Evolutionary conservation across 2,888 invertebrate species (phyloP).

Genomic region (Cordilura impudica): DNA sequence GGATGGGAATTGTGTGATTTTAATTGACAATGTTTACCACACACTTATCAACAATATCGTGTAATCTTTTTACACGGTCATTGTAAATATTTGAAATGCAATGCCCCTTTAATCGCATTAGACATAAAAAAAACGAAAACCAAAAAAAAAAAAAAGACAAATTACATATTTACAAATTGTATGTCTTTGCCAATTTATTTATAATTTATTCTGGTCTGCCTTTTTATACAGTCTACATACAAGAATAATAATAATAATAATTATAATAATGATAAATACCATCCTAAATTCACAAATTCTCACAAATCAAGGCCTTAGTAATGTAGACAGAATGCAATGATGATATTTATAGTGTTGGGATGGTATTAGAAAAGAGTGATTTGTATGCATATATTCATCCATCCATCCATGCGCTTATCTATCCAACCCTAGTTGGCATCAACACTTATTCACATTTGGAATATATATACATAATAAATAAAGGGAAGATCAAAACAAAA

Average conservation of each 20-base stretch:
- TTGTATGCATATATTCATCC: not conserved
- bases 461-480: too few relatives aligned
- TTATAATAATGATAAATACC: too few relatives aligned
- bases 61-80: slow-evolving; percentile 58
- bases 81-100: slow-evolving; percentile 58
- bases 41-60: slow-evolving; percentile 12
- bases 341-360: too few relatives aligned
- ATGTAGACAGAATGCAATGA: slow-evolving; percentile 1
- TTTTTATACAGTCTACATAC: slow-evolving; percentile 2
- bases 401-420: slow-evolving; percentile 3
- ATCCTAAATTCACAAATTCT: slow-evolving; percentile 14
- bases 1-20: not conserved
- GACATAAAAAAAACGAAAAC: not conserved
- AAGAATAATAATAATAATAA: not conserved
- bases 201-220: slow-evolving; percentile 7
- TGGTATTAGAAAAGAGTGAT: too few relatives aligned
- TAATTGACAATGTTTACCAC: slow-evolving; percentile 1
- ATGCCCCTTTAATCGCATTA: slow-evolving; percentile 52
- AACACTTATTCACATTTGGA: slow-evolving; percentile 18
- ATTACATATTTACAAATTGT: slow-evolving; percentile 38
- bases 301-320: slow-evolving; percentile 33
- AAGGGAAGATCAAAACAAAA: too few relatives aligned
- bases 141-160: slow-evolving; percentile 39
- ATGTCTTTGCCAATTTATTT: slow-evolving; percentile 51
- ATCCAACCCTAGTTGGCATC: slow-evolving; percentile 8